phyloP scores from a whole-genome alignment of 2,113 vertebrate genomes.

The Macquaria ambigua region DNA sequence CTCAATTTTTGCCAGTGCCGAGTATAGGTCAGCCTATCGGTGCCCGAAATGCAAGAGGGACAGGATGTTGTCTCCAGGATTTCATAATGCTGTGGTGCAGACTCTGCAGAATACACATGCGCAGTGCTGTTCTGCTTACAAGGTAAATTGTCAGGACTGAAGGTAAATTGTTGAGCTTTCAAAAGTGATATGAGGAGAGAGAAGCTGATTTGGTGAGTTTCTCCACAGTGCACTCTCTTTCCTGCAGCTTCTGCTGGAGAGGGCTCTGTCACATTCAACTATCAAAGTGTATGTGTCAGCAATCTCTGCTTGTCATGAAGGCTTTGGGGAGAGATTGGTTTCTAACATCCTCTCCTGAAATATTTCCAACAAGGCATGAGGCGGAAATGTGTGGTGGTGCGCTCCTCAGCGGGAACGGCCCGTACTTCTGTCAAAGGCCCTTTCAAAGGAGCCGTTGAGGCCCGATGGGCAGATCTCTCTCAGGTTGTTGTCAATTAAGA shows the following conservation, averaged over 20 bases:
- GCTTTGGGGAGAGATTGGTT: slow-evolving; percentile 63
- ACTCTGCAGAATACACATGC: slow-evolving; percentile 20
- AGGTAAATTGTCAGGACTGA: slow-evolving; percentile 54
- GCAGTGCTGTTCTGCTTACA: slow-evolving; percentile 55
- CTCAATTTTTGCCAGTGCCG: not conserved
- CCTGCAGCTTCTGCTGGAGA: slow-evolving; percentile 50
- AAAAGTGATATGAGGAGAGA: slow-evolving; percentile 31
- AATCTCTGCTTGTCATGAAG: slow-evolving; percentile 60
- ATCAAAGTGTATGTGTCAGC: slow-evolving; percentile 63
- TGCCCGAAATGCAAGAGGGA: slow-evolving; percentile 29
- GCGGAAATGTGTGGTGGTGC: slow-evolving; percentile 24
- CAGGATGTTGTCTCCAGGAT: slow-evolving; percentile 24
- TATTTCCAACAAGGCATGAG: slow-evolving; percentile 42
- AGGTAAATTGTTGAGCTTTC: slow-evolving; percentile 66
- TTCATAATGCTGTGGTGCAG: slow-evolving; percentile 29
- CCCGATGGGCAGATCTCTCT: slow-evolving; percentile 31
- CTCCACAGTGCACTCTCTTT: slow-evolving; percentile 21
- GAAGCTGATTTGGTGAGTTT: slow-evolving; percentile 48
- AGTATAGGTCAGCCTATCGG: slow-evolving; percentile 4
- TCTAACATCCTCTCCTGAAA: slow-evolving; percentile 56
- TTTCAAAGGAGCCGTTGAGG: slow-evolving; percentile 11
- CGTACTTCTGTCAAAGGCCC: slow-evolving; percentile 15
- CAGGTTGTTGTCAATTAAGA: slow-evolving; percentile 53
- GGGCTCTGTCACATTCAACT: slow-evolving; percentile 59
- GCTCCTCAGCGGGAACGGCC: not conserved